A percentile compares a stretch with the other conserved stretches of the same genome.
Evolutionary conservation across 2,888 invertebrate genomes (phyloP).

Genomic region (Sesia apiformis): DNA sequence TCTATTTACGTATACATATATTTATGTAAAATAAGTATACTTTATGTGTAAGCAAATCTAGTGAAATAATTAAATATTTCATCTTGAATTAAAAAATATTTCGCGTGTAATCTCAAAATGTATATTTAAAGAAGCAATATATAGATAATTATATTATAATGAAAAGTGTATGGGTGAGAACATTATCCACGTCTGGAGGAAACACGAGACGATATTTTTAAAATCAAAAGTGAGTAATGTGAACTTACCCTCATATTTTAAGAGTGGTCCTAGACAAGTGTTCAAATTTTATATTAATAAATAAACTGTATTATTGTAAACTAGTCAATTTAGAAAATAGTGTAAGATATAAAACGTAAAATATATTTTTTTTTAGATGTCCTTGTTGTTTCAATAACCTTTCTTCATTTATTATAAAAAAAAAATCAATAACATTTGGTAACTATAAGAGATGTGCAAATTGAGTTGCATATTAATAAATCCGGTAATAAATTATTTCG

Average conservation of each 20-base stretch:
- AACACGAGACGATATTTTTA: not conserved
- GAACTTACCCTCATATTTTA: constrained; percentile 11
- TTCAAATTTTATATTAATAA: constrained; percentile 30
- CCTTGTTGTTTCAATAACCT: not conserved
- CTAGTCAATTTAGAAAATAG: constrained; percentile 10
- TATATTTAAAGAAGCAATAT: too few relatives aligned
- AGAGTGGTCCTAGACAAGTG: constrained; percentile 29
- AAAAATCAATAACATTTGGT: not conserved
- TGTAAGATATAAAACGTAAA: constrained; percentile 6
- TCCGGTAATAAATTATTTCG: too few relatives aligned
- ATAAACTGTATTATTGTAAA: constrained; percentile 14
- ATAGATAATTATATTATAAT: too few relatives aligned
- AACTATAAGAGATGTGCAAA: too few relatives aligned
- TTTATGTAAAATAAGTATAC: constrained; percentile 4
- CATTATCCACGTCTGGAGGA: too few relatives aligned
- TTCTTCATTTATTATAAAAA: not conserved
- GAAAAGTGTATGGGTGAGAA: too few relatives aligned
- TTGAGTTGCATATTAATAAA: too few relatives aligned
- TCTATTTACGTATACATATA: constrained; percentile 3
- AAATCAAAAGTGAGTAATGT: constrained; percentile 1
- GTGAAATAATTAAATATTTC: too few relatives aligned
- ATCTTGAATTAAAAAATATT: too few relatives aligned
- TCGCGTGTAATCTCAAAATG: too few relatives aligned
- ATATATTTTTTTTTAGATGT: not conserved
- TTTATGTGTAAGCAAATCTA: constrained; percentile 1